Percentiles rank a stretch among this genome's conserved stretches.
Evolutionary conservation across 1,140 invertebrate species (phyloP).

Genomic region (Steinernema feltiae): DNA sequence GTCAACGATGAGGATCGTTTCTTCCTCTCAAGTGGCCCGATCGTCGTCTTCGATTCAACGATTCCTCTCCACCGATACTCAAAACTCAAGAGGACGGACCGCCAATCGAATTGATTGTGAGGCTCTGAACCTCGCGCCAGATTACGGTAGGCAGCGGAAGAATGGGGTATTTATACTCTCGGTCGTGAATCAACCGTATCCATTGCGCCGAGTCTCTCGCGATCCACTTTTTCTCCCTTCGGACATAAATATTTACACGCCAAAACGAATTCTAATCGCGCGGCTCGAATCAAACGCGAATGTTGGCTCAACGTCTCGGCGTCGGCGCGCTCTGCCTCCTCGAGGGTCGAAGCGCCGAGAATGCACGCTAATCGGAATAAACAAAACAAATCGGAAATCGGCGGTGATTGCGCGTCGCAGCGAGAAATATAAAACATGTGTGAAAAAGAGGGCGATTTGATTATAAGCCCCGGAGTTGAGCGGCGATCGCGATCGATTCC

Average conservation of each 20-base stretch:
- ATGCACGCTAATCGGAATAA: slow-evolving; percentile 9
- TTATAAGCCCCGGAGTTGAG: not conserved
- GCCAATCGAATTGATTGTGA: not conserved
- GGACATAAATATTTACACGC: slow-evolving; percentile 12
- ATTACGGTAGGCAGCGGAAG: too few relatives aligned
- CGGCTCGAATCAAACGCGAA: slow-evolving; percentile 1
- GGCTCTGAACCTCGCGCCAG: not conserved
- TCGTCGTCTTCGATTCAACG: not conserved
- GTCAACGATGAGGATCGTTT: not conserved
- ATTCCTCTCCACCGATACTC: not conserved
- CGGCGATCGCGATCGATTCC: not conserved
- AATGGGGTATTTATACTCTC: too few relatives aligned
- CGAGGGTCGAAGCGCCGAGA: not conserved
- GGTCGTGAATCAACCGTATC: not conserved
- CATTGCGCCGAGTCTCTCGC: not conserved
- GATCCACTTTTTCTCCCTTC: not conserved
- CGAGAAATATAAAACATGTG: slow-evolving; percentile 4
- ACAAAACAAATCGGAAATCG: slow-evolving; percentile 13
- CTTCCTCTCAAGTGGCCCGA: not conserved
- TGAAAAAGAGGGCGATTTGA: not conserved
- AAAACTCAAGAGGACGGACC: not conserved
- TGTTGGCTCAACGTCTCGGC: not conserved
- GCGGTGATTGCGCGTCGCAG: not conserved
- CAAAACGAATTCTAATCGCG: slow-evolving; percentile 5
- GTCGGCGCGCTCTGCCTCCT: not conserved